phyloP scores from a whole-genome alignment of 2,797 vertebrate genomes.

The Trachurus trachurus region DNA sequence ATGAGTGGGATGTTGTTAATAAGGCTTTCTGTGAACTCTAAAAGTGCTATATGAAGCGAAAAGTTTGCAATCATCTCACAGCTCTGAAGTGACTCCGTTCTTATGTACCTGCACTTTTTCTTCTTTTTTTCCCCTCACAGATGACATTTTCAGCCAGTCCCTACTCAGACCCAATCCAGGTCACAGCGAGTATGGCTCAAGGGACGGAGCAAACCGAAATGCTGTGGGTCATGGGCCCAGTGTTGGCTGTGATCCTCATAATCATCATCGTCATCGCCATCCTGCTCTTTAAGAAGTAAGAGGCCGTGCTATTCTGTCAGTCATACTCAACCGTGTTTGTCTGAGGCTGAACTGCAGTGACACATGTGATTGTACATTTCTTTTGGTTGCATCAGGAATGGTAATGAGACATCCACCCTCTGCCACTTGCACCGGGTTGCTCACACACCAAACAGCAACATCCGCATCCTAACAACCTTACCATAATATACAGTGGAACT shows the following conservation, averaged over 20 bases:
- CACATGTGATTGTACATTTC: constrained; percentile 67
- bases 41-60: neutral
- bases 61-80: neutral
- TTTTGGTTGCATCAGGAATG: constrained; percentile 77
- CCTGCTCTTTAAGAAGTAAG: constrained; percentile 98
- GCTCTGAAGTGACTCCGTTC: constrained; percentile 18
- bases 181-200: constrained; percentile 79
- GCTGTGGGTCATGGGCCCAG: constrained; percentile 98
- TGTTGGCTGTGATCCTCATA: constrained; percentile 96
- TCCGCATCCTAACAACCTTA: constrained; percentile 22
- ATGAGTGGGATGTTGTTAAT: constrained; percentile 14
- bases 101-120: constrained; percentile 26
- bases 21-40: neutral
- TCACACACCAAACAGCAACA: constrained; percentile 63
- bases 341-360: constrained; percentile 46
- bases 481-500: constrained; percentile 42
- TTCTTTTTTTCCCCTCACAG: constrained; percentile 75
- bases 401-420: constrained; percentile 66
- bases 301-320: constrained; percentile 15
- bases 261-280: constrained; percentile 98
- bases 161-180: constrained; percentile 93
- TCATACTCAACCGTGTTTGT: constrained; percentile 29
- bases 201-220: constrained; percentile 95
- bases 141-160: constrained; percentile 96
- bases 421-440: constrained; percentile 55